Evolutionary conservation across 37 sponge, comb jelly and placozoan species (phyloP).

Genomic region (Eunapius fragilis): DNA sequence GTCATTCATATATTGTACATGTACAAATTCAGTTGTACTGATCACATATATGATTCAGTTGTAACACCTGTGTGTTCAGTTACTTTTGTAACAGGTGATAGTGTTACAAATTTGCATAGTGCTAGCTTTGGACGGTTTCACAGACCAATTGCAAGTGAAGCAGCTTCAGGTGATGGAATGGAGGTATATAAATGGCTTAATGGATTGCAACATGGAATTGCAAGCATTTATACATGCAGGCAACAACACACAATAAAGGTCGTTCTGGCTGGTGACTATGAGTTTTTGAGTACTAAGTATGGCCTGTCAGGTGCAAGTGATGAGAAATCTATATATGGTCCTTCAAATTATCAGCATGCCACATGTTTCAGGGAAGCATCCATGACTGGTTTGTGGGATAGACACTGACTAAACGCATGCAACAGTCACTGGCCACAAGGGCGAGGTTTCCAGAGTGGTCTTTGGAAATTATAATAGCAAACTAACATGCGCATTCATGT

Average conservation of each 20-base stretch:
- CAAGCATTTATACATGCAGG: not conserved
- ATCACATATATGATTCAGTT: too few species aligned
- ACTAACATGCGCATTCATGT: not conserved
- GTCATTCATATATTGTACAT: too few species aligned
- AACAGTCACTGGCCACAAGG: not conserved
- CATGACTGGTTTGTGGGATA: not conserved
- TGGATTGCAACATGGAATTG: not conserved
- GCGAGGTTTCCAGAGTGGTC: not conserved
- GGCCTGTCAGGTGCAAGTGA: constrained; percentile 57
- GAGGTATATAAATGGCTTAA: not conserved
- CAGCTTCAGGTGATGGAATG: too few species aligned
- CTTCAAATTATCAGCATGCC: not conserved
- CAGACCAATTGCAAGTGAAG: too few species aligned
- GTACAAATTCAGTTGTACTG: too few species aligned
- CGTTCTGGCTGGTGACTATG: constrained; percentile 35
- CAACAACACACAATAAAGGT: not conserved
- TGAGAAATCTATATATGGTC: constrained; percentile 11
- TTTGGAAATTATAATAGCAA: not conserved
- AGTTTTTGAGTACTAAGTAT: constrained; percentile 45
- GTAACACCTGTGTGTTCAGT: too few species aligned
- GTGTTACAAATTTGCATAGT: too few species aligned
- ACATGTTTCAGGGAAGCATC: not conserved
- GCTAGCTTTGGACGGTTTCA: too few species aligned
- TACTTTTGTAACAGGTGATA: too few species aligned
- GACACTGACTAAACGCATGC: not conserved